Evolutionary conservation across 2,888 invertebrate genomes (phyloP), one percentile per base, ranked within the genome.

Genomic region (Ectobius pallidus): DNA sequence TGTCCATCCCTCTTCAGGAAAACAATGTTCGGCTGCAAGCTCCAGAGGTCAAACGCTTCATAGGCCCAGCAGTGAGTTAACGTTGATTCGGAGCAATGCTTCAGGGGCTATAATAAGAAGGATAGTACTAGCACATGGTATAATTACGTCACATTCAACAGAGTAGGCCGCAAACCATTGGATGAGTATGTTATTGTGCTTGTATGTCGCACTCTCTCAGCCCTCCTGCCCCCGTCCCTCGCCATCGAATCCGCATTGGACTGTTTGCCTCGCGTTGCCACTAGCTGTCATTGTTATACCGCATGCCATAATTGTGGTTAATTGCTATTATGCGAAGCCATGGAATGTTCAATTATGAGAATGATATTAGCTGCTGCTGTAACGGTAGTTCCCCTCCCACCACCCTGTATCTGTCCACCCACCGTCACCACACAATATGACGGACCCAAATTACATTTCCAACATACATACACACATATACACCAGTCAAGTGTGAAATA

Each of bases 321-420:
- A 73, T 73, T 69, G 62, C 72, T 73, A 73, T 73, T 68, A 62
- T 69, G 72, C 52, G 58, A 46, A 42, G 62, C 55, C 39, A 46
- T 65, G 72, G 72, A 73, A 73, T 73, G 72, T 73, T 61, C 72
- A 73, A 73, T 73, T 73, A 73, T 65, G 65, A 65, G 65, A 65
- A 65, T 65, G 65, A 44, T 65, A 65, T 65, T 65, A 65, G 65
- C 65, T 65, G 46, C 65, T 27, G 34, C n/a, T 27, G 44, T 27
- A 6, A 16, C 18, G 32, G 32, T 16, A n/a, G 11, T 14, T 9
- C 55, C 61, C 61, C 16, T 34, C 25, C 61, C 61, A 30, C 32
- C 16, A 39, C 42, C 44, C 65, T n/a, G 22, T 25, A 42, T 25
- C 46, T 30, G 58, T 58, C 58, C 65, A 22, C 27, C 44, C 44